These are phyloP conservation scores for Macquaria australasica DNA, from an alignment of 2,113 vertebrate genomes.

Conservation along the genomic window DNA sequence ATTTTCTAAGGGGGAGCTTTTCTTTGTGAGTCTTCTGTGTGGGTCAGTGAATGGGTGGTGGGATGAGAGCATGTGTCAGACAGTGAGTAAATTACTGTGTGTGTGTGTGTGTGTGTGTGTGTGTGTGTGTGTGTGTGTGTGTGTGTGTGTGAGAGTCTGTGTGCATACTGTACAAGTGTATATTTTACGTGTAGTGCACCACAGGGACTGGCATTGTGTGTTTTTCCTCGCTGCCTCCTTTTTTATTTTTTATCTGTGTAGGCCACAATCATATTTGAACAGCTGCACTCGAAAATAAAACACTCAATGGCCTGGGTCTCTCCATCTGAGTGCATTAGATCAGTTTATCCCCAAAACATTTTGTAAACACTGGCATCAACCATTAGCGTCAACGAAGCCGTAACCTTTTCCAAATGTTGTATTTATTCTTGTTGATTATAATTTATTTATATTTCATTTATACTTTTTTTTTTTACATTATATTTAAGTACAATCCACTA, in stretches of 20 bases:
- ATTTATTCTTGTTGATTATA: neutral
- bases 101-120: slow-evolving; percentile 7
- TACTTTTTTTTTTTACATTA: neutral
- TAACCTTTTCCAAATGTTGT: slow-evolving; percentile 6
- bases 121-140: slow-evolving; percentile 26
- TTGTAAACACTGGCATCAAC: slow-evolving; percentile 34
- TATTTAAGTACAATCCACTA: neutral
- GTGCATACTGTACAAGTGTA: slow-evolving; percentile 20
- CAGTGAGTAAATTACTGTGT: slow-evolving; percentile 29
- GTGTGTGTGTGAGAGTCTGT: slow-evolving; percentile 7
- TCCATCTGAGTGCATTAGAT: slow-evolving; percentile 26
- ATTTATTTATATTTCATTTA: neutral
- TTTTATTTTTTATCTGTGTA: slow-evolving; percentile 66
- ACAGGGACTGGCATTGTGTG: slow-evolving; percentile 50
- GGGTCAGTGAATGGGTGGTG: slow-evolving; percentile 42
- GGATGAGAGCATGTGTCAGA: slow-evolving; percentile 38
- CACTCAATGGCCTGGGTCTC: slow-evolving; percentile 48
- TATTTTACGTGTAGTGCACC: slow-evolving; percentile 27
- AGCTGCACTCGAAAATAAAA: slow-evolving; percentile 80
- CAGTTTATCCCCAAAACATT: slow-evolving; percentile 38
- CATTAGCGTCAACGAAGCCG: slow-evolving; percentile 2
- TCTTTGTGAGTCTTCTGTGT: slow-evolving; percentile 55
- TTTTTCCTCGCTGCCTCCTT: slow-evolving; percentile 54
- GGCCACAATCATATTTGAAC: slow-evolving; percentile 82
- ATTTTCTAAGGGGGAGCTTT: slow-evolving; percentile 60